These are phyloP conservation scores for Paramisgurnus dabryanus DNA, from an alignment of 2,113 vertebrate genomes.

Conservation along the genomic window DNA sequence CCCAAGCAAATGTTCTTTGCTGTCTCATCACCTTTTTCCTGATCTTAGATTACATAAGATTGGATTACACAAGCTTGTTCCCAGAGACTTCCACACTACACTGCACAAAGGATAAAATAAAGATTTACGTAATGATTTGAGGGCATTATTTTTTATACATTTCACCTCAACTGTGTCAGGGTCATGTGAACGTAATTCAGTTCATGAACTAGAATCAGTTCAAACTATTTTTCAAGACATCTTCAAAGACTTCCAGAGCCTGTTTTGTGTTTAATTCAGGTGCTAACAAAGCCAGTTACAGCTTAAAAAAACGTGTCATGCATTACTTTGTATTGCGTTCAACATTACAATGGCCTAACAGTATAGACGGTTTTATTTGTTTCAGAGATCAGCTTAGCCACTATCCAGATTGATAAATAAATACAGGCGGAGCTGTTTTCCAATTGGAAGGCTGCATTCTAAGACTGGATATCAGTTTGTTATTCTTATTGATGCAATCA, in stretches of 20 bases:
- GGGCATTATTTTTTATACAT: not conserved
- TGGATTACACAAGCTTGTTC: not conserved
- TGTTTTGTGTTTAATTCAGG: not conserved
- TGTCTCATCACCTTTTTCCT: constrained; percentile 10
- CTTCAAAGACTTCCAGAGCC: not conserved
- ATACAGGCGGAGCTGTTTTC: too few species aligned
- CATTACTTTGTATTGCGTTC: too few species aligned
- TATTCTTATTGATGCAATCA: too few species aligned
- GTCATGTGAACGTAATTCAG: not conserved
- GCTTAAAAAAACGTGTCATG: too few species aligned
- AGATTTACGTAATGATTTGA: not conserved
- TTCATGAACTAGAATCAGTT: not conserved
- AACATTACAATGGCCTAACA: too few species aligned
- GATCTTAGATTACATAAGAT: not conserved
- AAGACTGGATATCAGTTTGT: too few species aligned
- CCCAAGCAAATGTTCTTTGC: not conserved
- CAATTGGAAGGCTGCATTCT: too few species aligned
- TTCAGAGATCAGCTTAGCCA: too few species aligned
- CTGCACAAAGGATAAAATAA: not conserved
- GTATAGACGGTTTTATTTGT: too few species aligned
- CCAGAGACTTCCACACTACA: not conserved
- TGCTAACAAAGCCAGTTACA: too few species aligned
- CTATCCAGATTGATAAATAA: too few species aligned
- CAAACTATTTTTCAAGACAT: not conserved
- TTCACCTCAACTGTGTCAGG: not conserved